Evolutionary conservation across 2,797 vertebrate genomes (phyloP), one percentile per base, ranked within the genome.

Genomic region (Sciurus carolinensis): DNA sequence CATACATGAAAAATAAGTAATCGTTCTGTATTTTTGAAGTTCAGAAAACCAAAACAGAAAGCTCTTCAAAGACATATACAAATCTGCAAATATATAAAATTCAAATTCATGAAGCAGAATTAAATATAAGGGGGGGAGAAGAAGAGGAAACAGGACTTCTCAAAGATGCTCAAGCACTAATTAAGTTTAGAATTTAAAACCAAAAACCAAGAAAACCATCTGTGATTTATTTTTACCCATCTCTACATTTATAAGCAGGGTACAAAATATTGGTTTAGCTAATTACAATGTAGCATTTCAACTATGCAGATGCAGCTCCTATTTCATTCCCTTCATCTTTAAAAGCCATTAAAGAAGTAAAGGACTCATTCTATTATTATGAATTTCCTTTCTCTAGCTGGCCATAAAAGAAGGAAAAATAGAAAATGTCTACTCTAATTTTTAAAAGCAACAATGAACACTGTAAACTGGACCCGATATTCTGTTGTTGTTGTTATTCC

Each of bases 141-240:
- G 33, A 94, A 91, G 50, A 96, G 62, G 44, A 96, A 95, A 66
- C 7, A 83, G 14, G 64, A 95, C 94, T 87, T 97, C 79, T 89
- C 80, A 81, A 95, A 93, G 89, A 96, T 87, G 52, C 11, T 95
- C 71, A 93, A 97, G 75, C 64, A 87, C 94, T 96, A 97, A 98
- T 96, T 97, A 94, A 86, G 76, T 91, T 96, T 97, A 87, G 94
- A 93, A 95, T 93, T 93, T 84, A 95, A 97, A 96, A 88, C 90
- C 86, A 72, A 95, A 96, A 96, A 79, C 91, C 82, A 97, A 97
- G 66, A 91, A 96, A 97, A 76, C 83, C 94, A 97, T 95, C 96
- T 97, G 94, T 94, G 79, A 94, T 57, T 96, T 96, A 97, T 95
- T 98, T 97, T 97, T 92, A 95, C 81, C 36, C 90, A 76, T 88